Evolutionary conservation across 35 echinoderm and acorn worm genomes (phyloP).

Genomic region (Chiridota heheva): DNA sequence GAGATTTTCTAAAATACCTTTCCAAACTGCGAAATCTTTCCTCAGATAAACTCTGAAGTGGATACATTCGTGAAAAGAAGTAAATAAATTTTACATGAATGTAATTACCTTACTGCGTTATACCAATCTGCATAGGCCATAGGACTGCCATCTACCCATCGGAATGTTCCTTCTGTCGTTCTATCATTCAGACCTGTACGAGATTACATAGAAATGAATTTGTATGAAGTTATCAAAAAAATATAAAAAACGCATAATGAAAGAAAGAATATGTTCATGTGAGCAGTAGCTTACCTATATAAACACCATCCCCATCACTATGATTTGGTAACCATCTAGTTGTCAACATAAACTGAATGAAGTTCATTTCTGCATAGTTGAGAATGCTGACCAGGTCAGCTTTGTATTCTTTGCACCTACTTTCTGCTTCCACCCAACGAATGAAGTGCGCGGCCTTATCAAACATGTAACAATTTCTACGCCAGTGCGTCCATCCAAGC

Average conservation of each 20-base stretch:
- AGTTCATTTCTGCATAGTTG: constrained; percentile 64
- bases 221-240: background rate
- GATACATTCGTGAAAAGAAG: background rate
- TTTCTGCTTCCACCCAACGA: constrained; percentile 71
- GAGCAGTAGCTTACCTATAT: constrained; percentile 57
- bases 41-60: background rate
- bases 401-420: constrained; percentile 33
- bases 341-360: constrained; percentile 75
- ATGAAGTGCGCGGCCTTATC: constrained; percentile 1
- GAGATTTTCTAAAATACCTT: background rate
- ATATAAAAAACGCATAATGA: background rate
- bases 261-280: background rate
- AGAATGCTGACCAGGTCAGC: constrained; percentile 65
- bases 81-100: background rate
- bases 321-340: constrained; percentile 60
- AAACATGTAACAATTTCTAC: constrained; percentile 52
- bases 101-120: background rate
- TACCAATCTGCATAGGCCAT: constrained; percentile 82
- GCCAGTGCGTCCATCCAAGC: constrained; percentile 36
- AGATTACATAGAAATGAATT: background rate
- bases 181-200: constrained; percentile 67
- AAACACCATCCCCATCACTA: constrained; percentile 36
- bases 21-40: background rate
- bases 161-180: constrained; percentile 50
- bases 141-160: constrained; percentile 75